Conservation (phyloP, 2,113 vertebrate species). For the Antechinus flavipes region DNA sequence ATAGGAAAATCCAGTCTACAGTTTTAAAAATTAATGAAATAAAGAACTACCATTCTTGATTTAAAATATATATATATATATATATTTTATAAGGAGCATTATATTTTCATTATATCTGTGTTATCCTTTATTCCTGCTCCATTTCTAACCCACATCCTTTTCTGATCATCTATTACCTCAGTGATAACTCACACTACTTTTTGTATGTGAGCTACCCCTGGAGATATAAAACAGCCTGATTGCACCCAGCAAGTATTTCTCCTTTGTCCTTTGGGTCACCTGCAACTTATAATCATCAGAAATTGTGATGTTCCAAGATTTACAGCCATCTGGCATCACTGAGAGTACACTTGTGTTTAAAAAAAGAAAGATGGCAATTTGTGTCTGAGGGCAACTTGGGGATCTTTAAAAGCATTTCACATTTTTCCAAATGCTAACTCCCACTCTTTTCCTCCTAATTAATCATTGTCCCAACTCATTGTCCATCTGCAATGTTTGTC, state of each 20-base stretch:
- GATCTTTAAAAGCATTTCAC: not conserved
- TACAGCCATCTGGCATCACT: not conserved
- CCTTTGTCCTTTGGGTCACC: not conserved
- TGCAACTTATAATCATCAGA: not conserved
- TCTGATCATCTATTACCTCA: not conserved
- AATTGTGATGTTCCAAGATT: not conserved
- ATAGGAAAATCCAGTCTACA: not conserved
- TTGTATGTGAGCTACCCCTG: not conserved
- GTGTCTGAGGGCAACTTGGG: not conserved
- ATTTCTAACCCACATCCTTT: not conserved
- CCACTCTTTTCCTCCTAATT: not conserved
- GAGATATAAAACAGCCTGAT: not conserved
- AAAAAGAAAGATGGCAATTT: not conserved
- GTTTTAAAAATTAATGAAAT: not conserved
- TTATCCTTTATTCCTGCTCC: not conserved
- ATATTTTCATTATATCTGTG: not conserved
- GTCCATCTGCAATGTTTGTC: not conserved
- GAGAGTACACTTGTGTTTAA: not conserved
- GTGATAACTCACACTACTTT: not conserved
- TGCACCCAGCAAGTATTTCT: not conserved
- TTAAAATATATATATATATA: not conserved
- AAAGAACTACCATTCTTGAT: not conserved
- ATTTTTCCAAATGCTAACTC: not conserved
- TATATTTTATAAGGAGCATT: not conserved
- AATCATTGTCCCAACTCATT: not conserved